Percentiles rank a stretch among this genome's conserved stretches.
These are phyloP conservation scores for Progne subis DNA, from an alignment of 2,113 vertebrate genomes.

Conservation along the genomic window DNA sequence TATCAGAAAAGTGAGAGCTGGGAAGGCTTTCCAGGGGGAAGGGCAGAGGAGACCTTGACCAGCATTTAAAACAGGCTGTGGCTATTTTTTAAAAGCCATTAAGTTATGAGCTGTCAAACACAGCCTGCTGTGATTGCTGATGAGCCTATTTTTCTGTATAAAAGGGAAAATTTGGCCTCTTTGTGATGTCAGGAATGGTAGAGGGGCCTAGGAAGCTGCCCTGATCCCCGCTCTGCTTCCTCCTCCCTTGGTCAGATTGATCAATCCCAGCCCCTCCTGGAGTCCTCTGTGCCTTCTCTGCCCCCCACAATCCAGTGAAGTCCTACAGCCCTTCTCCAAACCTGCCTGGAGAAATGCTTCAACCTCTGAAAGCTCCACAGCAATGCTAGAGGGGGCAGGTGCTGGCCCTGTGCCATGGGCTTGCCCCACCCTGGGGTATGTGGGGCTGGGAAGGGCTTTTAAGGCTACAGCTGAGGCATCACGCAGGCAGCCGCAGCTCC, in stretches of 20 bases:
- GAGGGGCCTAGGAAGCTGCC: not conserved
- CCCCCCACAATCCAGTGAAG: not conserved
- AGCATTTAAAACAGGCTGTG: not conserved
- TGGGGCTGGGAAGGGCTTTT: not conserved
- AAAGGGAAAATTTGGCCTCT: not conserved
- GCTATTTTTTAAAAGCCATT: not conserved
- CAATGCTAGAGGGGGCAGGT: not conserved
- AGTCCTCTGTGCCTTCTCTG: not conserved
- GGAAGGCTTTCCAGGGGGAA: not conserved
- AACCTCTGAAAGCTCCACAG: not conserved
- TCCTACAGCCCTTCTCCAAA: not conserved
- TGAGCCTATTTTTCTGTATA: not conserved
- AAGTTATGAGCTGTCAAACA: not conserved
- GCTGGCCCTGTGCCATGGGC: not conserved
- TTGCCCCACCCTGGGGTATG: too few species aligned
- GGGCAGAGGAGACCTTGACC: not conserved
- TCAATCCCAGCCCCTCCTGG: not conserved
- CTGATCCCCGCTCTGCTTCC: rapidly evolving
- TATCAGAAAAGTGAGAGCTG: not conserved
- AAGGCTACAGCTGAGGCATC: rapidly evolving
- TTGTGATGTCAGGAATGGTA: rapidly evolving
- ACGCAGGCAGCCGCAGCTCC: not conserved
- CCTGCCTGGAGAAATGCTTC: not conserved
- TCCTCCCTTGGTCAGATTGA: not conserved
- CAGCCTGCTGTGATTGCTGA: not conserved